Evolutionary conservation across 2,113 vertebrate genomes (phyloP).

Genomic region (Rhinoptilus africanus): DNA sequence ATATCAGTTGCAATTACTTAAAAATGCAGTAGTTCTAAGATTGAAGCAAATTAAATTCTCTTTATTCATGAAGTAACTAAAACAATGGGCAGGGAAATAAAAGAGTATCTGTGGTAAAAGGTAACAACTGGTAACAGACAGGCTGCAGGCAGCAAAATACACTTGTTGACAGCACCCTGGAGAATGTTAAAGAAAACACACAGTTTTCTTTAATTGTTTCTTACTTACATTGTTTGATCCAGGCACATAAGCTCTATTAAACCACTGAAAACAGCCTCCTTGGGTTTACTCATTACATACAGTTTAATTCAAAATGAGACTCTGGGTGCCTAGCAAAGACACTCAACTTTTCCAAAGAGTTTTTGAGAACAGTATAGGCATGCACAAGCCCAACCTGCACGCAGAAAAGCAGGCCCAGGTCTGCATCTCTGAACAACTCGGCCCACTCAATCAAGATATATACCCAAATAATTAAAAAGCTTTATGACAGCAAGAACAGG

Average conservation of each 20-base stretch:
- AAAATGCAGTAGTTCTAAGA: constrained; percentile 25
- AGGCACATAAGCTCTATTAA: background rate
- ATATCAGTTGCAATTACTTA: constrained; percentile 43
- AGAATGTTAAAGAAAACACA: background rate
- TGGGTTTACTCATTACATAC: background rate
- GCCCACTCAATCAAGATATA: background rate
- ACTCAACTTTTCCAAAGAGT: background rate
- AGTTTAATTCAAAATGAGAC: background rate
- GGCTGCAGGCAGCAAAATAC: background rate
- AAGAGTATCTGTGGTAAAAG: background rate
- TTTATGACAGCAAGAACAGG: background rate
- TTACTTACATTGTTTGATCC: background rate
- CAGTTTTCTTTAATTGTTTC: constrained; percentile 8
- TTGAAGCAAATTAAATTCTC: constrained; percentile 23
- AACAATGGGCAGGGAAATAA: constrained; percentile 33
- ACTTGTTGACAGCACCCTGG: background rate
- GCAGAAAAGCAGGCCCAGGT: background rate
- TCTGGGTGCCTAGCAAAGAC: background rate
- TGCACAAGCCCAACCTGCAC: background rate
- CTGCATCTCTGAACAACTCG: background rate
- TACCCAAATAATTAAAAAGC: background rate
- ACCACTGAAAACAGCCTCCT: background rate
- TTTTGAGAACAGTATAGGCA: background rate
- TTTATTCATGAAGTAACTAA: constrained; percentile 25
- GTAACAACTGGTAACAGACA: background rate